Percentiles rank a stretch among this genome's conserved stretches.
phyloP scores from a whole-genome alignment of 2,113 vertebrate genomes.

The Chinchilla lanigera region DNA sequence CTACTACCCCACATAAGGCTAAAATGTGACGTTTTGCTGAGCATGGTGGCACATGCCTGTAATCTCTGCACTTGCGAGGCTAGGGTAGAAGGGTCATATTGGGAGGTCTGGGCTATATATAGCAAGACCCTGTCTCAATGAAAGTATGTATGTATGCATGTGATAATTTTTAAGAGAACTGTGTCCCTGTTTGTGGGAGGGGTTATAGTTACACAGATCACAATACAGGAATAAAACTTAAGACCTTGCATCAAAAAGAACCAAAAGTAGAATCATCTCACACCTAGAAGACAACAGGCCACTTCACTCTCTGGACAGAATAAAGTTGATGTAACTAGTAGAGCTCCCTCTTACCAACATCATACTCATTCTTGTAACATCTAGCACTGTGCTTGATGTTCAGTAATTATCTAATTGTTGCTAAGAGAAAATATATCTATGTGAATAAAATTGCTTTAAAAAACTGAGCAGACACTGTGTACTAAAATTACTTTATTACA shows the following conservation, averaged over 20 bases:
- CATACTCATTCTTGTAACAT: slow-evolving; percentile 33
- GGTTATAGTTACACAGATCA: neutral
- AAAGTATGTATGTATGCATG: neutral
- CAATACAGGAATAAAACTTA: neutral
- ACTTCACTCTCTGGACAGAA: neutral
- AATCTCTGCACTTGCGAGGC: neutral
- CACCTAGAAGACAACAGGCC: neutral
- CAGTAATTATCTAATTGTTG: slow-evolving; percentile 8
- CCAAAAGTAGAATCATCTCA: neutral
- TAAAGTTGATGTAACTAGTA: neutral
- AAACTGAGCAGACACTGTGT: slow-evolving; percentile 85
- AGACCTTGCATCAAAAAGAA: slow-evolving; percentile 1
- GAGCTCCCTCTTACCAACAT: neutral
- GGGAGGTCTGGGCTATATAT: neutral
- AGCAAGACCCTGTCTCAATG: neutral
- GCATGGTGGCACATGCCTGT: neutral
- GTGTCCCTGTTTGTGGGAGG: neutral
- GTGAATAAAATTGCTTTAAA: slow-evolving; percentile 57
- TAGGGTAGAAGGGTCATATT: neutral
- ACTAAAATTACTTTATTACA: slow-evolving; percentile 99
- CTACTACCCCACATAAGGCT: neutral
- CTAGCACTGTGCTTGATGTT: neutral
- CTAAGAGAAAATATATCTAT: slow-evolving; percentile 3
- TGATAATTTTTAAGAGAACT: neutral
- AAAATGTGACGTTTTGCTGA: slow-evolving; percentile 8